Base-by-base conservation (phyloP, 2,113 vertebrate species). In the Accipiter cooperii region DNA sequence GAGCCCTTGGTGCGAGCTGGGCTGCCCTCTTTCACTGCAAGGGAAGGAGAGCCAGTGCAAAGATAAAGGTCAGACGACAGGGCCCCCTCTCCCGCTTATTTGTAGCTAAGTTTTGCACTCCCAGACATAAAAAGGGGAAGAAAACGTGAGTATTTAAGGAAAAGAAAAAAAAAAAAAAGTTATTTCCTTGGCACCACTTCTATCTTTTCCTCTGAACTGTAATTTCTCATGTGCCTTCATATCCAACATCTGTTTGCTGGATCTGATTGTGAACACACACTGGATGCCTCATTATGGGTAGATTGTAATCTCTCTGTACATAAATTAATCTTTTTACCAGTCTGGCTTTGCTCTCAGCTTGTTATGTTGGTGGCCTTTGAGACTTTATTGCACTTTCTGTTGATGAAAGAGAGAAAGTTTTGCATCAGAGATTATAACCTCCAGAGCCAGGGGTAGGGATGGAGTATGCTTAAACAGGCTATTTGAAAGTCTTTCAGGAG, bases 291-390 rank as follows among this genome's bases (percentile, higher is more conserved):
- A 1, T 79, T 96, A 89, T 54, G 80, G 49, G 33, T 78, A 84
- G 65, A 66, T 29, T 87, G 36, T 76, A 65, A 79, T 92, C 57
- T 87, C 77, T 84, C 31, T 65, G 44, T 61, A 38, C 34, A 20
- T 69, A 77, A 82, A 95, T 79, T 87, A 79, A 79, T 89, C 69
- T 87, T 65, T 86, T 95, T 93, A 91, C 63, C 65, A 88, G 65
- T 63, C 54, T 88, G 74, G 16, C 46, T 84, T 83, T 89, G 40
- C 85, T 90, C 70, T 90, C 92, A 84, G 26, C n/a, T 89, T 91
- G 31, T 92, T 69, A 26, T 52, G 66, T 89, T 96, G 89, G 81
- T 94, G 78, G 78, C 82, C 66, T 96, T 87, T 89, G 77, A 95
- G 77, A 85, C 51, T 63, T 71, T 82, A 63, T 65, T 86, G 52